These are phyloP conservation scores for Siniperca undulata DNA, from an alignment of 2,797 vertebrate genomes.

Conservation along the genomic window DNA sequence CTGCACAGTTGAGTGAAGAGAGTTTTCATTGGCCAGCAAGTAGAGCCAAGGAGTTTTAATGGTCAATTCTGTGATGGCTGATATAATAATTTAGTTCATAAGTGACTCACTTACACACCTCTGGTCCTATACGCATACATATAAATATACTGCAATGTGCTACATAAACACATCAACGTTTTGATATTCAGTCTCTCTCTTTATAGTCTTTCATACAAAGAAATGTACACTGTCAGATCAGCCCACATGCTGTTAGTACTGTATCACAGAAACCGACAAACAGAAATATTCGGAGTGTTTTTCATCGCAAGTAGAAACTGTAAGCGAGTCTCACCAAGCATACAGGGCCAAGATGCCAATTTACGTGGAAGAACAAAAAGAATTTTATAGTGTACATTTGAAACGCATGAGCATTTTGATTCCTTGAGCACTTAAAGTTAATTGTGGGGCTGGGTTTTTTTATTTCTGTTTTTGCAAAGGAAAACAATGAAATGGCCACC, in stretches of 20 bases:
- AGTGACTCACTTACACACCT: neutral
- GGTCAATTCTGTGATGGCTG: slow-evolving; percentile 46
- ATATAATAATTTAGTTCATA: slow-evolving; percentile 51
- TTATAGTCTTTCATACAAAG: neutral
- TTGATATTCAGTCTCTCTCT: neutral
- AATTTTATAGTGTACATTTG: neutral
- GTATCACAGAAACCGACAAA: neutral
- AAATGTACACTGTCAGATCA: slow-evolving; percentile 1
- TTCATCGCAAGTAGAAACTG: neutral
- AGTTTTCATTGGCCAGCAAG: slow-evolving; percentile 43
- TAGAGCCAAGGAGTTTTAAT: slow-evolving; percentile 49
- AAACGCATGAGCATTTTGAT: neutral
- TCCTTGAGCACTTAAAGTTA: neutral
- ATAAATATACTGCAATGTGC: neutral
- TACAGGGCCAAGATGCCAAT: neutral
- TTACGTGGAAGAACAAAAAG: neutral
- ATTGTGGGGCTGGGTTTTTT: neutral
- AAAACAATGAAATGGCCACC: slow-evolving; percentile 23
- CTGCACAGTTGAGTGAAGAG: slow-evolving; percentile 35
- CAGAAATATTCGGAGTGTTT: neutral
- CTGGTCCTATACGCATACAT: neutral
- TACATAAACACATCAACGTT: neutral
- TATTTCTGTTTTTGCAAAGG: neutral
- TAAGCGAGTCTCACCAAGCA: neutral
- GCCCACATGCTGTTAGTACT: neutral